Conservation (phyloP, 2,888 invertebrate genomes). For the Drosophila nigritarsus region DNA sequence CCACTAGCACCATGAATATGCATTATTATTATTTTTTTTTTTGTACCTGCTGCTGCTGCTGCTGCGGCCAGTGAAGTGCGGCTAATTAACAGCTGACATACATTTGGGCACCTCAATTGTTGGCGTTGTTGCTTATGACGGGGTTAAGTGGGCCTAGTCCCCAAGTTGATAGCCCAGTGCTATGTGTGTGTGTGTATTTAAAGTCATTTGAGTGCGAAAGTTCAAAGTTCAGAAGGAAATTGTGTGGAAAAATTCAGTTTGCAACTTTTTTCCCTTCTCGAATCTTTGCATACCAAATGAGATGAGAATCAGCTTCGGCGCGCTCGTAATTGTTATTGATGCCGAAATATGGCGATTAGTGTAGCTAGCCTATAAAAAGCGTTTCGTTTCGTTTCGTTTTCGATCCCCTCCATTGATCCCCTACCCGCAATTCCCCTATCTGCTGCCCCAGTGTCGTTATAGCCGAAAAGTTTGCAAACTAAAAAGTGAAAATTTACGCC, state of each 20-base stretch:
- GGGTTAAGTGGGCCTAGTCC: conserved; percentile 44
- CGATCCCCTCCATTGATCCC: neutral
- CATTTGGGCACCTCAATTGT: conserved; percentile 54
- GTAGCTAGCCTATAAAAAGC: conserved; percentile 30
- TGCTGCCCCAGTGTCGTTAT: conserved; percentile 1
- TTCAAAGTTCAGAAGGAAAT: conserved; percentile 56
- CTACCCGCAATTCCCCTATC: too few species aligned
- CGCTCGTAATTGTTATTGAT: conserved; percentile 70
- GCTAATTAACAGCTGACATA: conserved; percentile 71
- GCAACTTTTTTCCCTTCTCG: conserved; percentile 15
- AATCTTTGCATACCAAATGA: conserved; percentile 57
- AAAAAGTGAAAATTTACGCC: conserved; percentile 69
- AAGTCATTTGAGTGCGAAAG: conserved; percentile 23
- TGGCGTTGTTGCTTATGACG: conserved; percentile 28
- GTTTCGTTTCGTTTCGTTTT: conserved; percentile 3
- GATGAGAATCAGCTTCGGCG: conserved; percentile 35
- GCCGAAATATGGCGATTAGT: conserved; percentile 72
- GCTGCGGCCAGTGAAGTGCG: conserved; percentile 40
- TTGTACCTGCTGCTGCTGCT: conserved; percentile 21
- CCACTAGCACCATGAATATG: conserved; percentile 59
- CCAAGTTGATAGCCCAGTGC: conserved; percentile 13
- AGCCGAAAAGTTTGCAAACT: conserved; percentile 50
- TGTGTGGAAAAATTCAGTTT: conserved; percentile 56
- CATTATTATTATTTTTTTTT: conserved; percentile 58
- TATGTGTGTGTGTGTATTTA: conserved; percentile 13